These are phyloP conservation scores for Thaleichthys pacificus DNA, from an alignment of 2,797 vertebrate species.

Conservation along the genomic window DNA sequence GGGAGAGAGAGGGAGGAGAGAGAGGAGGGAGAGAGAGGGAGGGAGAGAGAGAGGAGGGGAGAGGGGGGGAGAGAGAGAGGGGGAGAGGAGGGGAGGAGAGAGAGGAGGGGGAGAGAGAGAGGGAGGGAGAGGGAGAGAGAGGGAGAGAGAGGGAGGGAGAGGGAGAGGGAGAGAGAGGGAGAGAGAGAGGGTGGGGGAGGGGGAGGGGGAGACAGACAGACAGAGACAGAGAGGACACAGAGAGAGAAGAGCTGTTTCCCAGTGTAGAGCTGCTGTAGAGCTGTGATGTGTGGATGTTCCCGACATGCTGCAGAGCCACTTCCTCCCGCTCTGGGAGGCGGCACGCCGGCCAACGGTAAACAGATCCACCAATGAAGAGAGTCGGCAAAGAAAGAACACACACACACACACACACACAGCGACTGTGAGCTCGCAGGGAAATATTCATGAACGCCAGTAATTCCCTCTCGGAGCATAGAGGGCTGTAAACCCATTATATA, in stretches of 20 bases:
- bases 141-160: no score
- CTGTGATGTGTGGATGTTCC: conserved; percentile 53
- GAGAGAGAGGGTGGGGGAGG: no score
- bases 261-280: conserved; percentile 47
- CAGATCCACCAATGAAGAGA: conserved; percentile 55
- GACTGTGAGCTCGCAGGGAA: background rate
- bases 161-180: background rate
- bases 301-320: conserved; percentile 51
- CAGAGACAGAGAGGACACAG: background rate
- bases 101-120: no score
- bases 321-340: conserved; percentile 53
- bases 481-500: conserved; percentile 8
- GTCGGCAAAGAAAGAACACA: conserved; percentile 23
- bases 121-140: no score
- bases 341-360: conserved; percentile 42
- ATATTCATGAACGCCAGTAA: background rate
- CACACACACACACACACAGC: background rate
- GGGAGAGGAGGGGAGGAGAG: no score
- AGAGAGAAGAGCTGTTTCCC: conserved; percentile 15
- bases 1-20: no score
- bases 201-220: no score
- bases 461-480: background rate
- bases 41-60: conserved; percentile 33
- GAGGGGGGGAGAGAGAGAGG: no score
- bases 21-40: background rate